phyloP scores from a whole-genome alignment of 64 coral and sea anemone genomes.

The Pocillopora damicornis region DNA sequence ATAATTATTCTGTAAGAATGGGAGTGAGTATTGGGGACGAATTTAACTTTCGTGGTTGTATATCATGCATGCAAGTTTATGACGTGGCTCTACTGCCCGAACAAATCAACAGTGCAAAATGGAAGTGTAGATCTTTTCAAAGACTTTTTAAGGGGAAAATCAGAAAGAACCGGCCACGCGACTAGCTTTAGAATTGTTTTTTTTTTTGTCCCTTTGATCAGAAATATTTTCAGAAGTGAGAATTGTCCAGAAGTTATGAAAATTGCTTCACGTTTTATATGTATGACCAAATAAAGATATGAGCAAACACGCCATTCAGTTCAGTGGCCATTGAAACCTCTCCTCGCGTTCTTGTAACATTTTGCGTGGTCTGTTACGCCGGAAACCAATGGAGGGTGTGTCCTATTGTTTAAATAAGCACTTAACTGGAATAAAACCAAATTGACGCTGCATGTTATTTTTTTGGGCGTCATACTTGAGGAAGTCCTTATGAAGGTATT shows the following conservation, averaged over 20 bases:
- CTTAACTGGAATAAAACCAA: no score
- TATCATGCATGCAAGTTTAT: conserved; percentile 41
- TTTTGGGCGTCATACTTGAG: no score
- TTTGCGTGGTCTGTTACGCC: no score
- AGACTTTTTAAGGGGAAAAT: neutral
- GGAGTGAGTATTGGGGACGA: conserved; percentile 40
- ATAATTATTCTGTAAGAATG: conserved; percentile 38
- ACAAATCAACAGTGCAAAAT: neutral
- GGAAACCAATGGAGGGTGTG: no score
- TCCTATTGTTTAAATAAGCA: no score
- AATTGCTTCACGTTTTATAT: no score
- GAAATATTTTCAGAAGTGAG: neutral
- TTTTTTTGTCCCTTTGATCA: neutral
- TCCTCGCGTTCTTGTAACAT: no score
- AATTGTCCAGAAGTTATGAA: neutral
- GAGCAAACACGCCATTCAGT: no score
- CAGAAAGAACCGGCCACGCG: neutral
- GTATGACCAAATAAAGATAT: no score
- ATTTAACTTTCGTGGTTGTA: conserved; percentile 25
- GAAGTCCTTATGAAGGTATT: no score
- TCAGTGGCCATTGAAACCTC: no score
- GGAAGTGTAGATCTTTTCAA: neutral
- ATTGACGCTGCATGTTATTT: no score
- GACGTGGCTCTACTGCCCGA: neutral
- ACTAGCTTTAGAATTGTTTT: neutral